Conservation (phyloP, 2,797 vertebrate genomes). For the Xiphophorus birchmanni region DNA sequence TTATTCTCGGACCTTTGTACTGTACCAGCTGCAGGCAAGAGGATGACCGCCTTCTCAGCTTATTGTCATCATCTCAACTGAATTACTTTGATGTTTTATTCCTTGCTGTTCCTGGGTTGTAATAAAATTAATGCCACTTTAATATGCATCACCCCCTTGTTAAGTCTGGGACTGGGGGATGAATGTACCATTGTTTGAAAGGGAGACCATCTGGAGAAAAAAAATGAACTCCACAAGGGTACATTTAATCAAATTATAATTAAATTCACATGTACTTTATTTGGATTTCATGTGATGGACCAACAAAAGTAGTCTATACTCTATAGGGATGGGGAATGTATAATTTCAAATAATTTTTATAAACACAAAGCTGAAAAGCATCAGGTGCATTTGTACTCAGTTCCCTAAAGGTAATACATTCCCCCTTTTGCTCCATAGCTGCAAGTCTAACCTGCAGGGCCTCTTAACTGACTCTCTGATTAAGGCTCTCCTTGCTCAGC, state of each 20-base stretch:
- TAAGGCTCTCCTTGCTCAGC: neutral
- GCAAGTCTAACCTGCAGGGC: neutral
- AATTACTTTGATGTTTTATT: slow-evolving; percentile 64
- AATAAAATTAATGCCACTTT: slow-evolving; percentile 75
- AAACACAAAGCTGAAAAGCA: neutral
- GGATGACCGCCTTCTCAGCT: slow-evolving; percentile 44
- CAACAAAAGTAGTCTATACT: neutral
- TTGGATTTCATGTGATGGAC: neutral
- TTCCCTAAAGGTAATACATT: neutral
- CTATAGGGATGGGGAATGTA: neutral
- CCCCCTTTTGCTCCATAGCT: neutral
- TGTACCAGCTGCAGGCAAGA: slow-evolving; percentile 58
- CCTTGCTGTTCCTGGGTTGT: slow-evolving; percentile 46
- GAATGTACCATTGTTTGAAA: slow-evolving; percentile 68
- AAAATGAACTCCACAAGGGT: neutral
- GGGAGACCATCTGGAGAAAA: slow-evolving; percentile 29
- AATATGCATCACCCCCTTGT: slow-evolving; percentile 70
- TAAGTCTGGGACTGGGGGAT: slow-evolving; percentile 56
- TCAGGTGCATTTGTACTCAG: neutral
- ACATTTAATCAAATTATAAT: neutral
- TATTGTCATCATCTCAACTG: slow-evolving; percentile 59
- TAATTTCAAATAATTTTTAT: neutral
- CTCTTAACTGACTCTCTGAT: neutral
- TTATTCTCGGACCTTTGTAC: slow-evolving; percentile 49
- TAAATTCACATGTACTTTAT: neutral